Evolutionary conservation across 2,113 vertebrate genomes (phyloP), one percentile per base, ranked within the genome.

Genomic region (Archocentrus centrarchus): DNA sequence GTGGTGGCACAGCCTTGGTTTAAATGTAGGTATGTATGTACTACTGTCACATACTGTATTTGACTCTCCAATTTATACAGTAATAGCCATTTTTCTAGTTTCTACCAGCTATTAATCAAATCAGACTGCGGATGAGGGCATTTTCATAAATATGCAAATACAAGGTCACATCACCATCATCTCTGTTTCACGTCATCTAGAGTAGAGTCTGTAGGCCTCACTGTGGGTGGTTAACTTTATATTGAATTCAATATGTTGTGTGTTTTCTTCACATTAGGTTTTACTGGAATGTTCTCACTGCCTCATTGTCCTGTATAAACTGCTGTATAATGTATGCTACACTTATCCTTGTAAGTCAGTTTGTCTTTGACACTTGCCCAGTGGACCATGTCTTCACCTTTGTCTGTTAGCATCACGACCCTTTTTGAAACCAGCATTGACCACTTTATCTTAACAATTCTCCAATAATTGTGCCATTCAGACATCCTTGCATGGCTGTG

Each of bases 121-220:
- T 85, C 89, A 88, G 88, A 92, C 85, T 75, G 91, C 85, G 88
- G 86, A 86, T 89, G 91, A 92, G 92, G 91, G 90, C 91, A 93
- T 95, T 94, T 92, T 93, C 90, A 93, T 93, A 89, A 94, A 95
- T 95, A 95, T 95, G 93, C 94, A 95, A 94, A 95, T 92, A 89
- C 90, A 92, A 93, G 88, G 92, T 93, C 88, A 90, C 81, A 68
- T 62, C 61, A 78, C 89, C 81, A 24, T 73, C 70, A 66, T 75
- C 85, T 86, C 59, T 84, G 86, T 89, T 85, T 79, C 80, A 59
- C 18, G 2, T 91, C 82, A 66, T 82, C 27, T 80, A 44, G 64
- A 30, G 47, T 75, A 57, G 68, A 84, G 86, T 82, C 63, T 84
- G 76, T 88, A 35, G 53, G 75, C 35, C 77, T 89, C 87, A 80